phyloP scores from a whole-genome alignment of 2,113 vertebrate species.

The Sinocyclocheilus maitianheensis region DNA sequence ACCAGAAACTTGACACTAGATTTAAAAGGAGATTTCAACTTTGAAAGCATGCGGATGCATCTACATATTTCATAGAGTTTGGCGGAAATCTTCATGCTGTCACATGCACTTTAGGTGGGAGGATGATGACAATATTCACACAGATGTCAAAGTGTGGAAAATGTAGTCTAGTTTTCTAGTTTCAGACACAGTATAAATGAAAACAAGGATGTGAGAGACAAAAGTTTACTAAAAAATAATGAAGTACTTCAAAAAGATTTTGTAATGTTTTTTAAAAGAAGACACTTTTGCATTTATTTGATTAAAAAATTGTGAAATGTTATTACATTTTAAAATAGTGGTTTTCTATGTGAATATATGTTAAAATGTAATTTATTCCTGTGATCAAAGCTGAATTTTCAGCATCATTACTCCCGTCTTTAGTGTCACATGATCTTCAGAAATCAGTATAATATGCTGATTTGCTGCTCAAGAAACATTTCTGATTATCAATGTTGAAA shows the following conservation, averaged over 20 bases:
- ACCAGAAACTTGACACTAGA: neutral
- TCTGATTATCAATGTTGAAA: neutral
- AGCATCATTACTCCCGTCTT: neutral
- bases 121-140: neutral
- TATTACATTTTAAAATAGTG: too few relatives aligned
- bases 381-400: neutral
- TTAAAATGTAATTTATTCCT: neutral
- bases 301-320: neutral
- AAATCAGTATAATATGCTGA: neutral
- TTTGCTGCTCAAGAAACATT: neutral
- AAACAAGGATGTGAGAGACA: neutral
- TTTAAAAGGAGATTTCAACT: neutral
- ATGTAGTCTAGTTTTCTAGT: neutral
- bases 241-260: neutral
- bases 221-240: neutral
- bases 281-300: neutral
- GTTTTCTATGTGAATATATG: neutral
- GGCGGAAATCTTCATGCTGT: neutral
- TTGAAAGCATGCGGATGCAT: neutral
- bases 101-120: neutral
- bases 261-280: neutral
- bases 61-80: neutral
- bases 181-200: neutral
- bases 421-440: neutral
- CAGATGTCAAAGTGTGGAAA: neutral